Base-by-base conservation (phyloP, 2,888 invertebrate species). In the Nineta flava region DNA sequence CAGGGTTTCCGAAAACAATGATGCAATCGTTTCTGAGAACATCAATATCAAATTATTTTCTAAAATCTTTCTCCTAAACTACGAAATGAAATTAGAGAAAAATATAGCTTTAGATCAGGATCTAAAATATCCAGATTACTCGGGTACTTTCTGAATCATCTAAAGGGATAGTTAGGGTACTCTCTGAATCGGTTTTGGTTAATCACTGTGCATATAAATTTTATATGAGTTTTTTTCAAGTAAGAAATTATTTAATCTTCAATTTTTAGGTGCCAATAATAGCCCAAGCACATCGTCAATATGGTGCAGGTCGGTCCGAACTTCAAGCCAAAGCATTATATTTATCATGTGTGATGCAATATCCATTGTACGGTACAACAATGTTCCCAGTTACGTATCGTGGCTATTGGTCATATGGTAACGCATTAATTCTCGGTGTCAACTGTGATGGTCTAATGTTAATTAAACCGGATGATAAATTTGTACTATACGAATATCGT, bases 281-380 rank as follows among this genome's bases (percentile, higher is more conserved):
- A 46, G 85, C 87, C 1, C 87, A 90, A 68, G 90, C 90, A 3
- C 91, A 91, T 63, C 75, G 84, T 9, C 88, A 90, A 61, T 94
- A 92, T 63, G 94, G 94, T 48, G 83, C 87, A n/a, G 90, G 91
- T 0, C 83, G 93, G 50, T 82, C 87, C 1, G 93, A 93, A 62
- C 69, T 94, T 42, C 90, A 92, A 1, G 90, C 93, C 15, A 94
- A 94, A 69, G 92, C 93, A 17, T 72, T 94, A 55, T 95, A 95
- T 66, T 70, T 95, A 53, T 90, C 92, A 0, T 93, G 93, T 61
- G 94, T 95, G 5, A 94, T 94, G 88, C 94, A 95, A 67, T 95
- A 93, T 65, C 93, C 94, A 0, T 73, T 95, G 1, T 35, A 74
- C 74, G 71, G 68, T 4, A 67, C 65, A 9, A 68, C 67, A 7